Conservation (phyloP, 2,113 vertebrate species). For the Cercopithecus mona region DNA sequence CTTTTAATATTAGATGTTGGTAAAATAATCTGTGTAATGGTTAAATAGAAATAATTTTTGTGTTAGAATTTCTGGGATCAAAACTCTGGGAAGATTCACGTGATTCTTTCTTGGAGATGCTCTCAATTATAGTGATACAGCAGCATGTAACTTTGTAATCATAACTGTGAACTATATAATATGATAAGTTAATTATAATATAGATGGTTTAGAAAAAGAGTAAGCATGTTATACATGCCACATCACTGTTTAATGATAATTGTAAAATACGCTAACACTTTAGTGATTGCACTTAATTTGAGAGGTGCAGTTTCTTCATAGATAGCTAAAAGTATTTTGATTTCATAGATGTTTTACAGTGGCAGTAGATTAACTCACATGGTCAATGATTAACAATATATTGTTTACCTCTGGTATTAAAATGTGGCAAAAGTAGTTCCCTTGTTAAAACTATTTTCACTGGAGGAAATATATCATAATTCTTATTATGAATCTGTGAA, state of each 20-base stretch:
- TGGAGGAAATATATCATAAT: background rate
- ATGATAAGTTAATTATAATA: background rate
- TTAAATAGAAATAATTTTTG: background rate
- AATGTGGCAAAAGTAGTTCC: background rate
- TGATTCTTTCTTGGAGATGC: background rate
- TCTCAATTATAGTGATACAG: background rate
- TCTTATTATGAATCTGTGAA: background rate
- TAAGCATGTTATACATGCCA: background rate
- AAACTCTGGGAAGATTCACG: background rate
- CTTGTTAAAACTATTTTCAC: constrained; percentile 2
- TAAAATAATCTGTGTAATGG: background rate
- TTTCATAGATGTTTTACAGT: background rate
- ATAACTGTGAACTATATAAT: background rate
- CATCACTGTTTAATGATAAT: background rate
- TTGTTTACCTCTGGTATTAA: background rate
- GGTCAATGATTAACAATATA: background rate
- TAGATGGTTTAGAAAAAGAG: background rate
- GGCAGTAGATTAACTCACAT: background rate
- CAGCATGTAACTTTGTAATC: background rate
- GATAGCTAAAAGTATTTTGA: background rate
- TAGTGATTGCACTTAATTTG: background rate
- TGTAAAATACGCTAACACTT: background rate
- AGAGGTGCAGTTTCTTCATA: background rate
- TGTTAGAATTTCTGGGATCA: background rate
- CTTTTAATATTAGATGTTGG: background rate